Evolutionary conservation across 92 coral and sea anemone species (phyloP).

Genomic region (Epizoanthus scotinus): DNA sequence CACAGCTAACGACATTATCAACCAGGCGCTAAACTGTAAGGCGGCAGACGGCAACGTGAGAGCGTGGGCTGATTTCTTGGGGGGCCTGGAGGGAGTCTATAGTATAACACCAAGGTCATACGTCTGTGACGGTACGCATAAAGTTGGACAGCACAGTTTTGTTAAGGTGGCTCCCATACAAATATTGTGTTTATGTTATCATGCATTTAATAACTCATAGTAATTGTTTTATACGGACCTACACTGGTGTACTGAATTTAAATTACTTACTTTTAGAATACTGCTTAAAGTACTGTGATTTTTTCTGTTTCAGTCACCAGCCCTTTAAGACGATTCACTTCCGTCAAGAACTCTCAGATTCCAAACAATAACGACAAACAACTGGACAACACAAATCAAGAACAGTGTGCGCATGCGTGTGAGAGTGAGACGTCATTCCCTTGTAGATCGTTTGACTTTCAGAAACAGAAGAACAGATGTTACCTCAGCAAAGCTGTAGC

Average conservation of each 20-base stretch:
- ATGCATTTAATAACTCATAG: too few relatives aligned
- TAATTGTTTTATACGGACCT: too few relatives aligned
- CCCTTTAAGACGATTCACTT: slow-evolving; percentile 65
- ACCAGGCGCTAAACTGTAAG: slow-evolving; percentile 78
- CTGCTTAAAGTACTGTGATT: too few relatives aligned
- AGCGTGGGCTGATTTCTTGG: slow-evolving; percentile 91
- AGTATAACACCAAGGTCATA: slow-evolving; percentile 65
- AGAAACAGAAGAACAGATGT: slow-evolving; percentile 60
- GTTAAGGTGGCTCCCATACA: too few relatives aligned
- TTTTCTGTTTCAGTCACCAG: slow-evolving; percentile 58
- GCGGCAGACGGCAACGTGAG: slow-evolving; percentile 79
- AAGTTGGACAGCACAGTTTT: too few relatives aligned
- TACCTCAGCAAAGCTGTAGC: slow-evolving; percentile 74
- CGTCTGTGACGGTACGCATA: slow-evolving; percentile 94
- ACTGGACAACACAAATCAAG: slow-evolving; percentile 56
- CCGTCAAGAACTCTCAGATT: slow-evolving; percentile 59
- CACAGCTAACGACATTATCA: slow-evolving; percentile 70
- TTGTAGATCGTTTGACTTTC: slow-evolving; percentile 93
- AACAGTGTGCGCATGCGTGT: slow-evolving; percentile 84
- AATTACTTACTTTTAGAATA: too few relatives aligned
- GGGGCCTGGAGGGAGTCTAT: slow-evolving; percentile 73
- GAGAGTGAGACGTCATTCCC: slow-evolving; percentile 74
- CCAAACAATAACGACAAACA: slow-evolving; percentile 75
- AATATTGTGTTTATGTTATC: too few relatives aligned
- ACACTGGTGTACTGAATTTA: too few relatives aligned